phyloP scores from a whole-genome alignment of 2,888 invertebrate genomes.

The Pollenia griseotomentosa region DNA sequence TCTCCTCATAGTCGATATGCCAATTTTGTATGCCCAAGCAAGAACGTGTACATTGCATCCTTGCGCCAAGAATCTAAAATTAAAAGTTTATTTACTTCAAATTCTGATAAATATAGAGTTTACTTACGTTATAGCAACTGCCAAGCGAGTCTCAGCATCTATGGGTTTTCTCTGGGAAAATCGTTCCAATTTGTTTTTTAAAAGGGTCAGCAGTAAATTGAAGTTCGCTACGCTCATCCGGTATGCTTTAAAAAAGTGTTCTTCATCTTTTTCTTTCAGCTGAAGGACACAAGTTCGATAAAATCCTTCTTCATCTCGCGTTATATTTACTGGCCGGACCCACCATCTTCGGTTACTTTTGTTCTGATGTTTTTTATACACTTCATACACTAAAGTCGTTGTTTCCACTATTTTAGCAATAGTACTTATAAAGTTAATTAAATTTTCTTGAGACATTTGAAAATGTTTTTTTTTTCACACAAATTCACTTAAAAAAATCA shows the following conservation, averaged over 20 bases:
- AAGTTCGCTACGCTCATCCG: not conserved
- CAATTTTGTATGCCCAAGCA: slow-evolving; percentile 7
- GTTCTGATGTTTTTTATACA: no score
- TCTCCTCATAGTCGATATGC: not conserved
- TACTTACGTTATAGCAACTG: not conserved
- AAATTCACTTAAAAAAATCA: no score
- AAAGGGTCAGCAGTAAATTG: not conserved
- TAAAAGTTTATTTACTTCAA: no score
- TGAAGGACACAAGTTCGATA: not conserved
- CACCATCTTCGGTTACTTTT: not conserved
- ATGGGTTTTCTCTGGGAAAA: not conserved
- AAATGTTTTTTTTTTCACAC: no score
- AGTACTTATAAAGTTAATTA: no score
- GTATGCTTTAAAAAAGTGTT: not conserved
- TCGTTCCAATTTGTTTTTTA: not conserved
- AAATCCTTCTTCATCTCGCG: not conserved
- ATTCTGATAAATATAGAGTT: not conserved
- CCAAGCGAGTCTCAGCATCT: not conserved
- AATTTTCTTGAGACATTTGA: no score
- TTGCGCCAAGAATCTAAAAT: not conserved
- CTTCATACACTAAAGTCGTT: no score
- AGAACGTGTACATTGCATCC: not conserved
- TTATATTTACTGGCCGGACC: not conserved
- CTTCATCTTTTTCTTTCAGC: not conserved
- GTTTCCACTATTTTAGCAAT: no score